A percentile compares a stretch with the other conserved stretches of the same genome.
Conservation (phyloP, 2,113 vertebrate species). For the Pterophyllum scalare region DNA sequence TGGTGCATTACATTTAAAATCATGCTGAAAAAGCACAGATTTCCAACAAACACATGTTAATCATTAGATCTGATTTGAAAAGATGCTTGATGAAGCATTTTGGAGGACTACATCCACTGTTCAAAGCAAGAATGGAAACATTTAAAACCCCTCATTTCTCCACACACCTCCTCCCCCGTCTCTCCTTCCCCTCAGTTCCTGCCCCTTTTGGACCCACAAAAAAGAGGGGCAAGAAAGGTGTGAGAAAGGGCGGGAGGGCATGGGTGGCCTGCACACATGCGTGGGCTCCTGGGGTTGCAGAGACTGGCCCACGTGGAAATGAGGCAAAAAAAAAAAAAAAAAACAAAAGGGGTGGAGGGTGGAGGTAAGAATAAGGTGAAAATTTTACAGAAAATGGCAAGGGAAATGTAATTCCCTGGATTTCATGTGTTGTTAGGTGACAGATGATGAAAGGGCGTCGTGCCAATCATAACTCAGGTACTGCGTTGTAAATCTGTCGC, state of each 20-base stretch:
- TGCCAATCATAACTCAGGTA: conserved; percentile 58
- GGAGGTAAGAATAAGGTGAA: conserved; percentile 50
- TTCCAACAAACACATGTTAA: not conserved
- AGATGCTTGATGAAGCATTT: not conserved
- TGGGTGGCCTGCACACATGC: conserved; percentile 29
- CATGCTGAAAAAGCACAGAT: not conserved
- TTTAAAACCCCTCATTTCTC: conserved; percentile 50
- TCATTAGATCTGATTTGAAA: conserved; percentile 6
- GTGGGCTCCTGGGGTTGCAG: not conserved
- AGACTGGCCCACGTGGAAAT: conserved; percentile 8
- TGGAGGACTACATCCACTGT: conserved; percentile 5
- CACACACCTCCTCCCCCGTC: conserved; percentile 27
- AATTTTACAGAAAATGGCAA: conserved; percentile 67
- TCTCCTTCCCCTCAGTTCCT: conserved; percentile 41
- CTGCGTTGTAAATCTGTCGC: conserved; percentile 65
- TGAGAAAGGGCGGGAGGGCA: conserved; percentile 41
- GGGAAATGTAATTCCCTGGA: conserved; percentile 50
- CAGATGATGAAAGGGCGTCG: conserved; percentile 56
- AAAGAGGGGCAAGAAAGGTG: conserved; percentile 48
- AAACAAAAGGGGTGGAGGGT: too few relatives aligned
- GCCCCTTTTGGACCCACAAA: conserved; percentile 45
- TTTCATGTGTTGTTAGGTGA: conserved; percentile 63
- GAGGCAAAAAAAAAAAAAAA: not conserved
- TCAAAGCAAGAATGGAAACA: conserved; percentile 55
- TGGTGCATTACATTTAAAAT: not conserved